Conservation (phyloP, 2,113 vertebrate species). For the Marcusenius ussheri region DNA sequence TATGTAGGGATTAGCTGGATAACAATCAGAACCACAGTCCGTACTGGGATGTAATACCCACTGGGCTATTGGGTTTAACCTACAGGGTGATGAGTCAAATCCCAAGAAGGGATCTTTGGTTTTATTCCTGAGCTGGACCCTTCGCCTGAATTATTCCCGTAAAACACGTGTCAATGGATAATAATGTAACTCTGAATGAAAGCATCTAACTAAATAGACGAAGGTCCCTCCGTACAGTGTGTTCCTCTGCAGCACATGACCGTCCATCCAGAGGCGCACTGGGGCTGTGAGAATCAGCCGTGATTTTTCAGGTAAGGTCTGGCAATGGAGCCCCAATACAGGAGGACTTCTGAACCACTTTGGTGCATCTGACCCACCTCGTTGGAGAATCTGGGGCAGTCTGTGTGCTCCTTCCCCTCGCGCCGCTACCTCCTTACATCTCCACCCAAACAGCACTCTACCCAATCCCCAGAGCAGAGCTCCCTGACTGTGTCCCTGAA, state of each 20-base stretch:
- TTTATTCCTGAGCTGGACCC: not conserved
- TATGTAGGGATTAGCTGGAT: not conserved
- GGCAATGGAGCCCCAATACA: not conserved
- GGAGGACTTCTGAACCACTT: not conserved
- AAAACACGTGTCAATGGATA: not conserved
- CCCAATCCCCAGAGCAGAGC: not conserved
- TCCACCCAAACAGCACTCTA: not conserved
- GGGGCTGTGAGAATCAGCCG: not conserved
- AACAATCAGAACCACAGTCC: not conserved
- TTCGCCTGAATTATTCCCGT: not conserved
- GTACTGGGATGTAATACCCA: not conserved
- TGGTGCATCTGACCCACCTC: not conserved
- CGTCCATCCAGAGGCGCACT: not conserved
- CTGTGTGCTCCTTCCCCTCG: not conserved
- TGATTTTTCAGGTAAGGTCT: not conserved
- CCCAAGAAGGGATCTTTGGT: not conserved
- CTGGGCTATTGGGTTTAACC: not conserved
- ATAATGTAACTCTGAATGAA: not conserved
- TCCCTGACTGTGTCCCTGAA: not conserved
- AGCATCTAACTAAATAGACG: not conserved
- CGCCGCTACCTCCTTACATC: not conserved
- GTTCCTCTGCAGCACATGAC: not conserved
- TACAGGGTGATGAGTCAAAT: not conserved
- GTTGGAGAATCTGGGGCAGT: not conserved
- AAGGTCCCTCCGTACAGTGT: not conserved